phyloP scores from a whole-genome alignment of 2,888 invertebrate species.

The Drosophila nr. perissopoda region DNA sequence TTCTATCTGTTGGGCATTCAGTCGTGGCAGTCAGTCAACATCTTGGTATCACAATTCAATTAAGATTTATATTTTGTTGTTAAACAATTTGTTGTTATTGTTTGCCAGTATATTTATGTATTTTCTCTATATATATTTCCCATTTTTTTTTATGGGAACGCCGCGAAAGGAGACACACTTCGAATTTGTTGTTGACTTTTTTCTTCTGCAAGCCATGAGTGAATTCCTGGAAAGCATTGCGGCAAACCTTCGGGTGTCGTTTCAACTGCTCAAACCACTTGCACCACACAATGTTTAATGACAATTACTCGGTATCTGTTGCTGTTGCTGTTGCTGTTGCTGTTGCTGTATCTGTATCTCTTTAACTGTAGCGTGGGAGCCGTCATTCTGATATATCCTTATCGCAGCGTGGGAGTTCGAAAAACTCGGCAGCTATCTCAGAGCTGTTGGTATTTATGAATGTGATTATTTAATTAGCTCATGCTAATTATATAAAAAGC shows the following conservation, averaged over 20 bases:
- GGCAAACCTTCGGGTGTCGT: slow-evolving; percentile 66
- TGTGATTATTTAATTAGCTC: slow-evolving; percentile 75
- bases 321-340: slow-evolving; percentile 15
- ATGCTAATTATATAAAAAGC: slow-evolving; percentile 61
- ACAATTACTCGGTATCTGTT: slow-evolving; percentile 60
- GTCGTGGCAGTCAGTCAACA: slow-evolving; percentile 38
- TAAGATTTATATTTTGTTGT: slow-evolving; percentile 81
- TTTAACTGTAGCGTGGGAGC: slow-evolving; percentile 77
- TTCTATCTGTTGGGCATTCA: slow-evolving; percentile 6
- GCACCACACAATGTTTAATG: slow-evolving; percentile 64
- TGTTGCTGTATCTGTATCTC: slow-evolving; percentile 40
- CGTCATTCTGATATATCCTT: slow-evolving; percentile 28
- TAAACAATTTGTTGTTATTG: slow-evolving; percentile 76
- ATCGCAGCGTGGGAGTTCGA: slow-evolving; percentile 57
- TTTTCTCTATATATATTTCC: slow-evolving; percentile 51
- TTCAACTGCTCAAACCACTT: slow-evolving; percentile 55
- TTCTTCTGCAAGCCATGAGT: slow-evolving; percentile 37
- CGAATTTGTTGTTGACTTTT: slow-evolving; percentile 71
- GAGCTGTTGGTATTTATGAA: slow-evolving; percentile 54
- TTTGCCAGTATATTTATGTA: slow-evolving; percentile 60
- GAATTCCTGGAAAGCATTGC: slow-evolving; percentile 80
- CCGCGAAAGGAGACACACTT: slow-evolving; percentile 43
- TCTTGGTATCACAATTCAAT: slow-evolving; percentile 78
- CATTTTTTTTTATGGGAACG: slow-evolving; percentile 42
- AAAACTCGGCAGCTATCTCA: slow-evolving; percentile 20